phyloP scores from a whole-genome alignment of 2,888 invertebrate species.

The Folsomia manolachei region DNA sequence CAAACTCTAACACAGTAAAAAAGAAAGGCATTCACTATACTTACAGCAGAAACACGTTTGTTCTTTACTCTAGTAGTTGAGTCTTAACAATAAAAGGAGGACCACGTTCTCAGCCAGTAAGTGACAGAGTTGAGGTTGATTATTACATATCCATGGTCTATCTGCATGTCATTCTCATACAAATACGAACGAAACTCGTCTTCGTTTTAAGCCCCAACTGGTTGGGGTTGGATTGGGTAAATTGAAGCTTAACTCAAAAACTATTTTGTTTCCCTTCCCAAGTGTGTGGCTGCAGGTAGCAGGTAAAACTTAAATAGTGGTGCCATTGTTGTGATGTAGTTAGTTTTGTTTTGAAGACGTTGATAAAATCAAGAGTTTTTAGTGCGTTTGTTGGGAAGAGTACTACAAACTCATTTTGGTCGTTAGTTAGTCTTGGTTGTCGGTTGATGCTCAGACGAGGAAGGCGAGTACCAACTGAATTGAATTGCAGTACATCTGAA shows the following conservation, averaged over 20 bases:
- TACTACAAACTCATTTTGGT: too few relatives aligned
- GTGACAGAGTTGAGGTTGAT: neutral
- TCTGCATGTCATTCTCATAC: neutral
- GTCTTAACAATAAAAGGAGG: neutral
- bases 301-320: too few relatives aligned
- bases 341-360: too few relatives aligned
- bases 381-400: too few relatives aligned
- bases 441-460: neutral
- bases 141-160: neutral
- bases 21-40: neutral
- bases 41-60: neutral
- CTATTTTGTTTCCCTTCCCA: neutral
- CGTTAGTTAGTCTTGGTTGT: neutral
- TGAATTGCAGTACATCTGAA: conserved; percentile 15
- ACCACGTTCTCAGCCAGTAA: neutral
- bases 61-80: too few relatives aligned
- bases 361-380: too few relatives aligned
- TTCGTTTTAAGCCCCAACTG: neutral
- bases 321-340: neutral
- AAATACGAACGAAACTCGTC: neutral
- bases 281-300: neutral
- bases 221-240: neutral
- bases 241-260: neutral
- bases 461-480: neutral
- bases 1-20: too few relatives aligned